Base-by-base conservation (phyloP, 2,888 invertebrate genomes). In the Neoitamus cyanurus region DNA sequence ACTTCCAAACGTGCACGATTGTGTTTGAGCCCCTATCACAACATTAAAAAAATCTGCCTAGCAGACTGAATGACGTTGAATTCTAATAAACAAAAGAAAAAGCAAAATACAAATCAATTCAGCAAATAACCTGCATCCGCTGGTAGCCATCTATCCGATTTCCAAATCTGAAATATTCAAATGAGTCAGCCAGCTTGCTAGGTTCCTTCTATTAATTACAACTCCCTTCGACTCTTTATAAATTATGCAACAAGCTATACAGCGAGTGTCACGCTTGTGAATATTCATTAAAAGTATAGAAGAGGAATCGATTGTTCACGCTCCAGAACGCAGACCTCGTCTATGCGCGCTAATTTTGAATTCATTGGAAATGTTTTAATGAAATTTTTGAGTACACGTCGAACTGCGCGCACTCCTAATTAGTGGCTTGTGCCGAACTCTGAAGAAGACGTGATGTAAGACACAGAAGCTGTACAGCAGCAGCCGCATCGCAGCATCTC, bases 271-370 rank as follows among this genome's bases (percentile, higher is more conserved):
- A 75, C 20, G 58, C 58, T 58, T 42, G 13, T 75, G 25, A 75
- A 75, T 75, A 75, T 75, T 75, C 75, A 75, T 75, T 42, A 42
- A 75, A 75, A 75, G n/a, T 75, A 42, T 75, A n/a, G 20, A 75
- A 37, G 15, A 36, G n/a, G 75, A 20, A 75, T 42, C 42, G 75
- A 75, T 75, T 75, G 25, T 34, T 42, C 28, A 37, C 75, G 75
- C 75, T 75, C 75, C 13, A 42, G 20, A 75, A 42, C 75, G 13
- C 75, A 75, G 42, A 9, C 42, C 42, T 15, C 30, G 31, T 70
- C 75, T 75, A 75, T 75, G 13, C 13, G 37, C 42, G 42, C 42
- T 46, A 34, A 42, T 28, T 75, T 75, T 13, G 42, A 28, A 75
- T 75, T 75, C 75, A 75, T 42, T 75, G 20, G 75, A 42, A n/a